A percentile compares a stretch with the other conserved stretches of the same genome.
phyloP scores from a whole-genome alignment of 2,888 invertebrate genomes.

The Philonicus albiceps region DNA sequence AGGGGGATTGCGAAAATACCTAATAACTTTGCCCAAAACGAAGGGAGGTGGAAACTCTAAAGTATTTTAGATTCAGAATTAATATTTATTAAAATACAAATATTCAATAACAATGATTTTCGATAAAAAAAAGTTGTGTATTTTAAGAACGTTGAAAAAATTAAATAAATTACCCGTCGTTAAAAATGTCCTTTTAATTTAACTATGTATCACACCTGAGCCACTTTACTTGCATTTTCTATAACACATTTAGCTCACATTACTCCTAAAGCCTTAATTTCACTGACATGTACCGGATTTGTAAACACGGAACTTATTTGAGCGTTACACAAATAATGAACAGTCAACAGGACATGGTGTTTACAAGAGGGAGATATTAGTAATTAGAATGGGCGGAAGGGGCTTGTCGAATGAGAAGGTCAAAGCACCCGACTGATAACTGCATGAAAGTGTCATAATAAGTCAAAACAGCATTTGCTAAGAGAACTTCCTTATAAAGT shows the following conservation, averaged over 20 bases:
- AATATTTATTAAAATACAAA: neutral
- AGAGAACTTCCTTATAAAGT: neutral
- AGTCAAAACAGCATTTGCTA: neutral
- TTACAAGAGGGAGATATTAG: neutral
- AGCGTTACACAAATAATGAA: neutral
- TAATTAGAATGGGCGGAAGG: neutral
- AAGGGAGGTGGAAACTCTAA: neutral
- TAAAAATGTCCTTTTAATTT: neutral
- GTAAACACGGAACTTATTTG: neutral
- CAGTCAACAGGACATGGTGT: neutral
- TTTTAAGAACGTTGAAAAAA: neutral
- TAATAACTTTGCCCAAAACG: neutral
- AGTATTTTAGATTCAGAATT: neutral
- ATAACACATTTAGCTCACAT: neutral
- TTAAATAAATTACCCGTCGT: neutral
- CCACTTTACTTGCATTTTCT: neutral
- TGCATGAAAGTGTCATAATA: neutral
- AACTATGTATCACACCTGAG: neutral
- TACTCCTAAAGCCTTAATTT: neutral
- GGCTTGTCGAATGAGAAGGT: neutral
- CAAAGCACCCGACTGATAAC: neutral
- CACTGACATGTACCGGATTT: neutral
- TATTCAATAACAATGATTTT: neutral
- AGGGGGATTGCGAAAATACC: neutral
- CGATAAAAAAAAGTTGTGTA: no score